phyloP scores from a whole-genome alignment of 2,113 vertebrate genomes.

The Pangasianodon hypophthalmus region DNA sequence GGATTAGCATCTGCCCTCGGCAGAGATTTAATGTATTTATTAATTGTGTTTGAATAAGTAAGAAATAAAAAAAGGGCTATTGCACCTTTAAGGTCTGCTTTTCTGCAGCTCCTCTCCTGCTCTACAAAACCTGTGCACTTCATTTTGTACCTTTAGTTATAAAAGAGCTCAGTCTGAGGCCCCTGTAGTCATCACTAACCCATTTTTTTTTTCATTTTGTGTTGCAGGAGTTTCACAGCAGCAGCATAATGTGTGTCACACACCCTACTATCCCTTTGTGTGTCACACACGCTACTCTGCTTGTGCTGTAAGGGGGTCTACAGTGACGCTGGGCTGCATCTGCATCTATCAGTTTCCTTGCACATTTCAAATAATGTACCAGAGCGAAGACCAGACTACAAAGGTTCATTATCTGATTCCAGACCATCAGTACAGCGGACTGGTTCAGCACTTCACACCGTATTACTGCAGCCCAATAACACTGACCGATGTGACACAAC shows the following conservation, averaged over 20 bases:
- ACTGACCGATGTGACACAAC: background rate
- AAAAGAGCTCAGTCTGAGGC: background rate
- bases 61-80: too few relatives aligned
- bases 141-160: too few relatives aligned
- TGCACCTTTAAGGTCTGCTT: too few relatives aligned
- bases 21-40: too few relatives aligned
- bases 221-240: background rate
- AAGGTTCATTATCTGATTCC: background rate
- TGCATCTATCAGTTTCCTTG: accelerated
- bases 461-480: background rate
- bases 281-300: background rate
- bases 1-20: too few relatives aligned
- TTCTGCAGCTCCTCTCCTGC: too few relatives aligned
- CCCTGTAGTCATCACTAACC: background rate
- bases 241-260: too few relatives aligned
- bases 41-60: too few relatives aligned
- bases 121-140: too few relatives aligned
- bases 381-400: background rate
- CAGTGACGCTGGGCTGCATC: background rate
- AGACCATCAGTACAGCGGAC: background rate
- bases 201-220: background rate
- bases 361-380: background rate
- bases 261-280: too few relatives aligned
- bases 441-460: background rate
- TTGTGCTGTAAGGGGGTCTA: slow-evolving; percentile 33